Evolutionary conservation across 1,140 invertebrate genomes (phyloP), one percentile per base, ranked within the genome.

Genomic region (Heliconius hermathena): DNA sequence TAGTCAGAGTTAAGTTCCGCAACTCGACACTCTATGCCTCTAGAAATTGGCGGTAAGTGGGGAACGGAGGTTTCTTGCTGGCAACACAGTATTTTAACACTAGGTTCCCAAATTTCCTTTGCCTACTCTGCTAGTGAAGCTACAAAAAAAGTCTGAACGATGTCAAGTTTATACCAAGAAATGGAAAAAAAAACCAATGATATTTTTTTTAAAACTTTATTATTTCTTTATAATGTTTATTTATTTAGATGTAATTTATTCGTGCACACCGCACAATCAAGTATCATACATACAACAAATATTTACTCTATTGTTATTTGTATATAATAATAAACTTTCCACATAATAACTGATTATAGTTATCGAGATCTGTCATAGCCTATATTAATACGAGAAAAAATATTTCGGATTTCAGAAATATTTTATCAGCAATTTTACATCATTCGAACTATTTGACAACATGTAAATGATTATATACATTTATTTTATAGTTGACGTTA

Each of bases 261-360:
- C 79, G 85, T 83, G 85, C 90, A 80, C 77, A 80, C 81, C 81
- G 87, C 90, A 88, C 86, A 85, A 81, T 88, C 84, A 86, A 88
- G 78, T 91, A 92, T 83, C 84, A 90, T 94, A 91, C 90, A 91
- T 93, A 93, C 91, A 93, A 93, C 92, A 92, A 92, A 86, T 90
- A 88, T 89, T 88, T 88, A 87, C 88, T 87, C 88, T 91, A 92
- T 93, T 92, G 88, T 92, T 92, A 92, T 78, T 90, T 92, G 91
- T 92, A 91, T 91, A 93, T 90, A 93, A 93, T 92, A 91, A 93
- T 93, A 93, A 93, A 93, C 91, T 92, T 92, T 89, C 85, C 88
- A 92, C 88, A 90, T 91, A 90, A 90, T 94, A 94, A 94, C 92
- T 93, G 87, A 85, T 90, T 90, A 92, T 92, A 91, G 83, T 90